Evolutionary conservation across 64 coral and sea anemone genomes (phyloP), one percentile per base, ranked within the genome.

Genomic region (Montipora foliosa): DNA sequence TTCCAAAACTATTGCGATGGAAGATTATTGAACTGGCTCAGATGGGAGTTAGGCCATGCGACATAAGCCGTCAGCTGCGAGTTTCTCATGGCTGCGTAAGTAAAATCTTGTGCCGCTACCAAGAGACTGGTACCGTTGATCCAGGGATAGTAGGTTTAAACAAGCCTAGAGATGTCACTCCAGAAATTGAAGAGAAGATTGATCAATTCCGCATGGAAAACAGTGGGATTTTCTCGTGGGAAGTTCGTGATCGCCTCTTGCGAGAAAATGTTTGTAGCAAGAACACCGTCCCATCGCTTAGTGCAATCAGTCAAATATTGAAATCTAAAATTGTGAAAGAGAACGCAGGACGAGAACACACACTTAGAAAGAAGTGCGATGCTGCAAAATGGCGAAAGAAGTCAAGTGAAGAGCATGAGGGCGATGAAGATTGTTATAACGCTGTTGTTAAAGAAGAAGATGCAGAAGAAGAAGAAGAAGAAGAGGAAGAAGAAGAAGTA

Each of bases 1-100:
- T 98, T 92, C 96, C 96, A 49, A 81, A 88, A 15, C 51, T 91
- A 17, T 61, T 98, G 19, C 68, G 96, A 78, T 88, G 90, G 69
- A 87, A 86, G 87, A 98, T 98, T 46, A 89, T 98, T 59, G 96
- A 98, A 55, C 66, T 98, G 49, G 96, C 96, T 11, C 93, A 98
- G 49, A 84, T 92, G 77, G 96, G 96, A 3, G 89, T 98, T 8
- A 90, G 96, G 44, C 96, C 96, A 2, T 98, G 92, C 44, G 96
- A 98, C 20, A 98, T 98, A 61, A 98, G 96, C 59, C 77, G 96
- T 47, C 93, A 95, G 52, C 50, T 98, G 10, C 84, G 96, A n/a
- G 93, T 98, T 51, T 98, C 96, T 20, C 96, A 98, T 59, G 96
- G 96, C 6, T 98, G 96, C 15, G 96, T 98, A 0, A 98, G 96